Base-by-base conservation (phyloP, 2,113 vertebrate genomes). In the human region DNA sequence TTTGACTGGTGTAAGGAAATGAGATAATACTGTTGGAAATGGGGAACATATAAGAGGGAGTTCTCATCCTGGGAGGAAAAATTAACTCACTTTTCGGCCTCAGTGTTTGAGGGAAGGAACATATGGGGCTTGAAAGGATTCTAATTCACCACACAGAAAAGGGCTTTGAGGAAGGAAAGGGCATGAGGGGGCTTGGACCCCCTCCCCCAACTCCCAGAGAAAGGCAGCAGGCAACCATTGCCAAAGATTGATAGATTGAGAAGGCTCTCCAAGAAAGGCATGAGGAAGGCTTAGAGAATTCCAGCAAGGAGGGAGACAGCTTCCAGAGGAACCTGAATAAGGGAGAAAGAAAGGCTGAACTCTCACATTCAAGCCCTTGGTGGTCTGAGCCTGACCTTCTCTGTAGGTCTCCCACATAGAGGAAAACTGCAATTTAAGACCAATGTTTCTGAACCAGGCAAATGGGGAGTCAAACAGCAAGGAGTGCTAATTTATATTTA, bases 401-500 rank as follows among this genome's bases (percentile, higher is more conserved):
- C 55, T 10, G 66, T 30, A 57, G 18, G 79, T 76, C 50, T 55
- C 14, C 57, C 30, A 40, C 30, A 55, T 23, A 92, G 59, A 59
- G 18, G 14, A 17, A 80, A 93, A 66, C 18, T 18, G 14, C 20
- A 66, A 25, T 23, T 64, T 79, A 84, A 64, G 68, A 20, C 17
- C 94, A 90, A 91, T 88, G 5, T 45, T 8, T 90, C 96, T 97
- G 92, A 84, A 91, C 25, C 30, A 94, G 82, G 48, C 72, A 95
- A 85, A 86, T 11, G 13, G 43, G 35, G 18, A 45, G 25, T 94
- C 64, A 92, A 90, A 90, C 91, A 95, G 45, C 61, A 45, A 97
- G 52, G 80, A 96, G 43, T 64, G 96, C 93, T 98, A 95, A 97
- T 98, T 98, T 98, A 96, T 97, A 98, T 98, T 98, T 98, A 98